Evolutionary conservation across 2,888 invertebrate genomes (phyloP), one percentile per base, ranked within the genome.

Genomic region (Smittia sp.): DNA sequence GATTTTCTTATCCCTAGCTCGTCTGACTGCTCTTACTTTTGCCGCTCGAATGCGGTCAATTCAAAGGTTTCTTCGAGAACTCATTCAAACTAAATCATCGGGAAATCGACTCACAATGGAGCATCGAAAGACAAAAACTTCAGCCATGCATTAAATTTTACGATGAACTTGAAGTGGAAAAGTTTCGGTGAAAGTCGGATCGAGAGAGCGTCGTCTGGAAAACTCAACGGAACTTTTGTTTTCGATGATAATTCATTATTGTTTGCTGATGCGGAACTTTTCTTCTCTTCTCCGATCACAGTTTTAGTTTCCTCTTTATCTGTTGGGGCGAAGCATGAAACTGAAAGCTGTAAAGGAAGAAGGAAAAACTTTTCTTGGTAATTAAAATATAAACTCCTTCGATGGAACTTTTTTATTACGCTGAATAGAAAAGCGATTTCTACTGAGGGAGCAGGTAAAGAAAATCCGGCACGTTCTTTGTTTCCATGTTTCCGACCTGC

Each of bases 191-290:
- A 46, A 15, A 18, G n/a, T 46, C 52, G 22, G 18, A 58, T 58
- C 58, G 22, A 18, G 9, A 18, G 58, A 58, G 18, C 18, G 52
- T 46, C 52, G 58, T 58, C 58, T 58, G 58, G 9, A 22, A 20
- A 58, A 18, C 22, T 22, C 22, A 58, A 22, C 22, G 11, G 22
- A 58, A 58, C 18, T 58, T 58, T 20, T 58, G n/a, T 58, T 20
- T 58, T 58, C 58, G 20, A 58, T 58, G 15, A 58, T 58, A 58
- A 58, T 58, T 58, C 58, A 58, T 58, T 58, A 58, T 58, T 58
- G 58, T 20, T 58, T 58, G n/a, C 18, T 18, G 9, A 20, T n/a
- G 18, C 18, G 18, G 18, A 58, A 58, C 58, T 58, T 58, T 58
- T 58, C 22, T 22, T 18, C 3, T 58, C 9, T 58, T 20, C 4